Evolutionary conservation across 1,140 invertebrate species (phyloP).

Genomic region (Drosophila pruinosa): DNA sequence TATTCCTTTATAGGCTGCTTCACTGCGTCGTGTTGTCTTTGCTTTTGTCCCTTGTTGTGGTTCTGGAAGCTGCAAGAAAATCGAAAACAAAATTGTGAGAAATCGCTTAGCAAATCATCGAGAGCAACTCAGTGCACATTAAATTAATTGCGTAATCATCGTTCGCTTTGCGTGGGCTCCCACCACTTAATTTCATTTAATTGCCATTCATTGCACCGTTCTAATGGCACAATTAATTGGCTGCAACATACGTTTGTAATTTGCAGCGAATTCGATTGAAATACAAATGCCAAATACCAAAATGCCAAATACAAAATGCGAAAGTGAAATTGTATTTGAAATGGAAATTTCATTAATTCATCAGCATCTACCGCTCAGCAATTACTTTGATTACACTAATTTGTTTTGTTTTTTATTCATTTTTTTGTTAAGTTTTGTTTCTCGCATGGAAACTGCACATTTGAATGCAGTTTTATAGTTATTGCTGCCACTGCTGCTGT

Average conservation of each 20-base stretch:
- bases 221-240: conserved; percentile 19
- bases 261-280: conserved; percentile 21
- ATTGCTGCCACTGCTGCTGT: too few species aligned
- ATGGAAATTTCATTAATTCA: conserved; percentile 33
- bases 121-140: not conserved
- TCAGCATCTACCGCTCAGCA: conserved; percentile 27
- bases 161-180: not conserved
- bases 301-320: not conserved
- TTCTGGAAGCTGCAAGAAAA: conserved; percentile 46
- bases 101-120: conserved; percentile 21
- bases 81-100: conserved; percentile 33
- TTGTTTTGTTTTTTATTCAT: conserved; percentile 24
- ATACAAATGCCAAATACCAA: not conserved
- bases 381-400: conserved; percentile 68
- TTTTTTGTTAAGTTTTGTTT: not conserved
- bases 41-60: not conserved
- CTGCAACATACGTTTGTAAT: not conserved
- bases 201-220: conserved; percentile 15
- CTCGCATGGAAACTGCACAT: conserved; percentile 2
- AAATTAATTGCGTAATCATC: conserved; percentile 14
- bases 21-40: conserved; percentile 40
- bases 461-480: not conserved
- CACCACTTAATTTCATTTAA: conserved; percentile 61
- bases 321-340: conserved; percentile 39
- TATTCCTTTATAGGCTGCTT: conserved; percentile 56